Evolutionary conservation across 2,888 invertebrate genomes (phyloP).

Genomic region (Dioctria rufipes): DNA sequence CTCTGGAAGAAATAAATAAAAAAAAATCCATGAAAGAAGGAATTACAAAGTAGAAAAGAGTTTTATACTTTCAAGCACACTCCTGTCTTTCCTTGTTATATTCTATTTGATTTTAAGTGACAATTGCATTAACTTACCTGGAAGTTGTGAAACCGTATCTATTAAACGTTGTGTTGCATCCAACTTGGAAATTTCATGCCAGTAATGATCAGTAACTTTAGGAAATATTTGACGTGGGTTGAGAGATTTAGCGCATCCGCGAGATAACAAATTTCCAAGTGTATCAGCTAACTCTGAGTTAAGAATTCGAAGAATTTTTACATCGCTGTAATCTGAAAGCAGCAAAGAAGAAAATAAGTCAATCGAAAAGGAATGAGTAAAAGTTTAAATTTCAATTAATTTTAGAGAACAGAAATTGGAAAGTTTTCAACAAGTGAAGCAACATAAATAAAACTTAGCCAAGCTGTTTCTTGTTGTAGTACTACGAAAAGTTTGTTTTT

Average conservation of each 20-base stretch:
- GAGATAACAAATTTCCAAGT: conserved; percentile 89
- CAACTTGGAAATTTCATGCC: conserved; percentile 69
- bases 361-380: background rate
- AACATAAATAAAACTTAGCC: no score
- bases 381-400: background rate
- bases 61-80: background rate
- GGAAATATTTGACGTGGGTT: conserved; percentile 88
- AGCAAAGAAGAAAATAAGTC: background rate
- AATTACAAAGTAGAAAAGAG: background rate
- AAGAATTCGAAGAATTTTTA: conserved; percentile 80
- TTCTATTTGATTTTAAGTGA: background rate
- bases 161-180: conserved; percentile 75
- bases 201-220: conserved; percentile 72
- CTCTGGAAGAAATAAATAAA: conserved; percentile 70
- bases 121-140: conserved; percentile 72
- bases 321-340: conserved; percentile 85
- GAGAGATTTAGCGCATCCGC: conserved; percentile 82
- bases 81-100: background rate
- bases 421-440: no score
- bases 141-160: conserved; percentile 73
- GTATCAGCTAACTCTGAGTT: conserved; percentile 95
- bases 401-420: background rate
- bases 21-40: background rate
- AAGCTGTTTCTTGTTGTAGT: no score
- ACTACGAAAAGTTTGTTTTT: no score